phyloP scores from a whole-genome alignment of 2,113 vertebrate genomes.

The Epinephelus lanceolatus region DNA sequence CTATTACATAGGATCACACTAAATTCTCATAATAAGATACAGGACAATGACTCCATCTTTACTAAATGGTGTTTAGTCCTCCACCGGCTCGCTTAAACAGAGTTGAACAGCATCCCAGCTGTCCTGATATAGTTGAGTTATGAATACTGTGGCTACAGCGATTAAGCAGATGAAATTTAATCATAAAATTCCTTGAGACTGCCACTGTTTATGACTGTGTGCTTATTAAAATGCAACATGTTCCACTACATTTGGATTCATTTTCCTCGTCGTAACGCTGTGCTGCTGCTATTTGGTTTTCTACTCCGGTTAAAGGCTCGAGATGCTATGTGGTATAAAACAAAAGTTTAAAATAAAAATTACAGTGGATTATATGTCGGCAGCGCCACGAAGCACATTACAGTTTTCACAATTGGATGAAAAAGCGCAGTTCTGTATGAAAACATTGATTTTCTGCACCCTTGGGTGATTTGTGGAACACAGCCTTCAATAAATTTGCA shows the following conservation, averaged over 20 bases:
- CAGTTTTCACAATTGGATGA: slow-evolving; percentile 46
- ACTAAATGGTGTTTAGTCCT: slow-evolving; percentile 53
- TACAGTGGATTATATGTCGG: slow-evolving; percentile 31
- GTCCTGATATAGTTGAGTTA: slow-evolving; percentile 65
- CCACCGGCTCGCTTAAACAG: slow-evolving; percentile 35
- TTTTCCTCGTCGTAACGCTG: slow-evolving; percentile 43
- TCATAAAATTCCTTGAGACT: slow-evolving; percentile 68
- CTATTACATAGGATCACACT: slow-evolving; percentile 47
- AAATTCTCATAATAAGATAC: slow-evolving; percentile 42
- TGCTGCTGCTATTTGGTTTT: slow-evolving; percentile 45
- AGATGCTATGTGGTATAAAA: slow-evolving; percentile 28
- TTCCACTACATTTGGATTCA: slow-evolving; percentile 67
- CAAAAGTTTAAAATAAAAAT: slow-evolving; percentile 48
- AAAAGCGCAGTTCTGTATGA: slow-evolving; percentile 49
- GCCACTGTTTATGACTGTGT: slow-evolving; percentile 68
- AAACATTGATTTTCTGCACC: slow-evolving; percentile 70
- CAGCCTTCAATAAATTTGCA: slow-evolving; percentile 63
- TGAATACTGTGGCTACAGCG: slow-evolving; percentile 55
- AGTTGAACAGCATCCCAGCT: slow-evolving; percentile 55
- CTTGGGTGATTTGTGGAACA: slow-evolving; percentile 70
- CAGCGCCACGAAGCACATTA: slow-evolving; percentile 33
- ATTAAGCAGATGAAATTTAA: slow-evolving; percentile 76
- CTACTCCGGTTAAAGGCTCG: slow-evolving; percentile 13
- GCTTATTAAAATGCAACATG: slow-evolving; percentile 77
- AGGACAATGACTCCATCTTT: slow-evolving; percentile 39